Evolutionary conservation across 2,888 invertebrate species (phyloP), one percentile per base, ranked within the genome.

Genomic region (Melieria omissa): DNA sequence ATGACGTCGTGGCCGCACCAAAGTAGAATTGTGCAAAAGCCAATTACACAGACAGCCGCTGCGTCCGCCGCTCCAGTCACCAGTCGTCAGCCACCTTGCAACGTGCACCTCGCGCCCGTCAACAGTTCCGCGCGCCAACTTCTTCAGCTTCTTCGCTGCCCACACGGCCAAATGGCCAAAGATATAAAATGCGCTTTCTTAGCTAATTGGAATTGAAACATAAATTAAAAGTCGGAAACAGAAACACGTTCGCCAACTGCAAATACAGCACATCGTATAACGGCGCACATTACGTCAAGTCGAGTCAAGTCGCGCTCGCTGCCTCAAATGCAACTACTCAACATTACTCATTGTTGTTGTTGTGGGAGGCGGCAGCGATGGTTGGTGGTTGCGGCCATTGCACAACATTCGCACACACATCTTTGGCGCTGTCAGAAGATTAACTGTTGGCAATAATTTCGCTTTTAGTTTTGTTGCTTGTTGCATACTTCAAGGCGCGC

Each of bases 161-260:
- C 29, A 29, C 29, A 3, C 67, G 60, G 60, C 45, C 62, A 65
- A 70, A 71, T 69, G 71, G 66, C 63, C 42, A 29, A 70, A 67
- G 70, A 71, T 71, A 74, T 71, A 71, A 65, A 71, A 71, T 71
- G 71, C 65, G 65, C 71, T 71, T 80, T 77, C 80, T 73, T 75
- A 78, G 81, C 85, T 86, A 85, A 86, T 85, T 85, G 85, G 83
- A 84, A 85, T 83, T 82, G 85, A 86, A 85, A 85, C 85, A 85
- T 85, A 85, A 86, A 85, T 86, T 85, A 85, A 85, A 84, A 83
- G 84, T 84, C 85, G 80, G 80, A 82, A 83, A 76, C 78, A 78
- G 78, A 78, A 78, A 77, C 71, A 76, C 71, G 71, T 77, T 63
- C 70, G 16, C 60, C 70, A 57, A 49, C 61, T 29, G 10, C 44